phyloP scores from a whole-genome alignment of 2,797 vertebrate genomes.

The Taeniopygia guttata region DNA sequence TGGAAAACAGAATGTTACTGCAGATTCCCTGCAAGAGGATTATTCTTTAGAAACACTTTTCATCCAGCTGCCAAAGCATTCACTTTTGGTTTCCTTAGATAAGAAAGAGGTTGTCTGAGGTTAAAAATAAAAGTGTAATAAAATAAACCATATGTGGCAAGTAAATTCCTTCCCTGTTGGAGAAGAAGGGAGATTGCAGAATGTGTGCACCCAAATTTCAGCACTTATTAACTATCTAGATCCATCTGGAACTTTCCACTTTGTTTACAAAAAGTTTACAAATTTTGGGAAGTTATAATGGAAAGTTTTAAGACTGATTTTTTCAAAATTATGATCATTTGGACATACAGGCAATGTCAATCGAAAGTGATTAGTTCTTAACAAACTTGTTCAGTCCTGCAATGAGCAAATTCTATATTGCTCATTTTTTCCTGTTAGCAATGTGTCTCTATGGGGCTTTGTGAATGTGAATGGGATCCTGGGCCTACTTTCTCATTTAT shows the following conservation, averaged over 20 bases:
- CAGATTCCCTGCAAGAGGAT: not conserved
- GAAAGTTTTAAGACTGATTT: not conserved
- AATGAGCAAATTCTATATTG: not conserved
- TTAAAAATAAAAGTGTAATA: not conserved
- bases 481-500: not conserved
- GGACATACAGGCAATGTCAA: not conserved
- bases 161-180: not conserved
- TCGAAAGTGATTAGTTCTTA: not conserved
- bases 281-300: not conserved
- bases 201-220: not conserved
- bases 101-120: not conserved
- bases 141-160: not conserved
- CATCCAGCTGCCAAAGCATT: not conserved
- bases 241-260: not conserved
- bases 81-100: not conserved
- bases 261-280: not conserved
- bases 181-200: not conserved
- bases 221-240: not conserved
- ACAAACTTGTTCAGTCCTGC: not conserved
- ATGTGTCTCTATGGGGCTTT: rapidly evolving
- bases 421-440: not conserved
- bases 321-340: not conserved
- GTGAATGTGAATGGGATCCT: not conserved
- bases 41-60: not conserved
- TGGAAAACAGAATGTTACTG: not conserved